Conservation (phyloP, 2,113 vertebrate species). For the Limnothrissa miodon region DNA sequence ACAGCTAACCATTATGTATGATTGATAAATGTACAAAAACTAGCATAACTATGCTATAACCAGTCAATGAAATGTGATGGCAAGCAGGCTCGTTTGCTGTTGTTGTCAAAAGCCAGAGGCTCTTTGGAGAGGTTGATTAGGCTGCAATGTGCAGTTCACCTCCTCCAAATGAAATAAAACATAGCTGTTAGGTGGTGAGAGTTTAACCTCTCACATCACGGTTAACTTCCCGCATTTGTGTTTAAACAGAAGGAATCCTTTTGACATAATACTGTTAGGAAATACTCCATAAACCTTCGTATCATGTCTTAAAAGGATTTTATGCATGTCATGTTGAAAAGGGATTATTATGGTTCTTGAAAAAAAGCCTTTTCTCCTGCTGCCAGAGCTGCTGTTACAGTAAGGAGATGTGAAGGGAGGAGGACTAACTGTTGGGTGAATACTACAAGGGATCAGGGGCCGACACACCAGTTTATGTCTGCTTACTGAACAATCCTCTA, state of each 20-base stretch:
- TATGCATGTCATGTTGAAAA: no score
- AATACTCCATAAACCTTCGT: no score
- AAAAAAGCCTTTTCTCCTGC: conserved; percentile 38
- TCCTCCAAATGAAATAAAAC: conserved; percentile 31
- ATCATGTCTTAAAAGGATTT: no score
- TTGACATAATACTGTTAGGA: not conserved
- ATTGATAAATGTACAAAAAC: no score
- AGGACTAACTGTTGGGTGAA: not conserved
- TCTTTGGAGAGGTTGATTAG: not conserved
- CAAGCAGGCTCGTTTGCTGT: not conserved
- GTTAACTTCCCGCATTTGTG: conserved; percentile 32
- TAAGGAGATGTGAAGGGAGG: not conserved
- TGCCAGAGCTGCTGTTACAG: conserved; percentile 22
- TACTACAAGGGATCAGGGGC: not conserved
- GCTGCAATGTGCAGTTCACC: not conserved
- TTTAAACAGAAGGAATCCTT: conserved; percentile 38
- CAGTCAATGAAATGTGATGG: no score
- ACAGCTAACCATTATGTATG: no score
- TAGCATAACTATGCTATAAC: no score
- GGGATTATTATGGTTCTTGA: conserved; percentile 32
- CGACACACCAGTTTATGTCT: not conserved
- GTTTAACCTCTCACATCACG: conserved; percentile 11
- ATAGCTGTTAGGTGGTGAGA: conserved; percentile 34
- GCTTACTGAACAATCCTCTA: not conserved
- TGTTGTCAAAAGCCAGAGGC: not conserved